These are phyloP conservation scores for Drosophila pallidifrons DNA, from an alignment of 1,140 invertebrate species.

Conservation along the genomic window DNA sequence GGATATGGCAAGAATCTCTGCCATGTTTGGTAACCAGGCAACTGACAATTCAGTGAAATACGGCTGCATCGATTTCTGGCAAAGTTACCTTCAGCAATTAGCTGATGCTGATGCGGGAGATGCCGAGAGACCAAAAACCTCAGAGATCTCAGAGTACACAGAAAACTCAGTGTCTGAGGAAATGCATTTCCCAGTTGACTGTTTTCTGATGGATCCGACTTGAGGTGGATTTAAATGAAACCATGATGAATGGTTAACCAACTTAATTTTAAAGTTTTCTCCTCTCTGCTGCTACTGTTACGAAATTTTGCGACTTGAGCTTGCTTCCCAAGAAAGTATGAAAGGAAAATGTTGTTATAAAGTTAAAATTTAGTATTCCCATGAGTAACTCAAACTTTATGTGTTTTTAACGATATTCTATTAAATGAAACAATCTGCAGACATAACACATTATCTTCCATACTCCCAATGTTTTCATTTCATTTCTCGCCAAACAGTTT, in stretches of 20 bases:
- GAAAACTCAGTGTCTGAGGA: not conserved
- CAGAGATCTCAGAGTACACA: not conserved
- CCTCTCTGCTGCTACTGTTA: not conserved
- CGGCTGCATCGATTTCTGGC: slow-evolving; percentile 2
- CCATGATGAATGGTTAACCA: slow-evolving; percentile 7
- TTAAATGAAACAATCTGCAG: not conserved
- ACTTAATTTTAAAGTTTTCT: not conserved
- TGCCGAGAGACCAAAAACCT: not conserved
- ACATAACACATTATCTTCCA: not conserved
- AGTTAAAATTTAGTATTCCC: slow-evolving; percentile 12
- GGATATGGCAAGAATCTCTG: not conserved
- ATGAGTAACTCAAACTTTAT: slow-evolving; percentile 4
- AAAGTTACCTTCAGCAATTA: slow-evolving; percentile 6
- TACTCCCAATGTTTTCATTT: not conserved
- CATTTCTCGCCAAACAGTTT: slow-evolving; percentile 12
- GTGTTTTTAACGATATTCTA: slow-evolving; percentile 16
- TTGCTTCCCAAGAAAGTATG: slow-evolving; percentile 3
- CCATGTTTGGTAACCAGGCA: not conserved
- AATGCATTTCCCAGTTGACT: slow-evolving; percentile 4
- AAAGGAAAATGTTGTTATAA: slow-evolving; percentile 6
- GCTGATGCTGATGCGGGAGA: not conserved
- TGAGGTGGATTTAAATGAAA: not conserved
- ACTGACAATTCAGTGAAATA: not conserved
- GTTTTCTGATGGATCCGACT: not conserved
- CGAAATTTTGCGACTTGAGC: not conserved